Conservation (phyloP, 2,888 invertebrate genomes). For the Auanema sp. region DNA sequence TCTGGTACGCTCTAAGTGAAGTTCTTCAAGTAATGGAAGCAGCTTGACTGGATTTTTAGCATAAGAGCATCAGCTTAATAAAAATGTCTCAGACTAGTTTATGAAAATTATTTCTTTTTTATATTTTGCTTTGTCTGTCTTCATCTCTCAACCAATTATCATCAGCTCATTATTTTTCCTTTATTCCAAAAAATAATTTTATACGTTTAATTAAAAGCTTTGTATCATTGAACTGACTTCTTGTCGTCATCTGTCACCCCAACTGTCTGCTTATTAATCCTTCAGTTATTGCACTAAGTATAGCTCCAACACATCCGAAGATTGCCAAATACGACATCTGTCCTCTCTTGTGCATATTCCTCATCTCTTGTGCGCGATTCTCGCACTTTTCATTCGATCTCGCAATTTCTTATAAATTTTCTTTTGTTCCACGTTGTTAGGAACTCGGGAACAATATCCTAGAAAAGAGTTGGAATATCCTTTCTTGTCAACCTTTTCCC, state of each 20-base stretch:
- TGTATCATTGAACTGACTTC: no score
- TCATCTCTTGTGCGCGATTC: no score
- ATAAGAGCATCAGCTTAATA: not conserved
- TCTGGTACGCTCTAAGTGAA: no score
- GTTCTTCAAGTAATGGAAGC: not conserved
- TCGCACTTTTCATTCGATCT: not conserved
- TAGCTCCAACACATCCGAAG: no score
- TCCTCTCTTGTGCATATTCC: no score
- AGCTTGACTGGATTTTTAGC: not conserved
- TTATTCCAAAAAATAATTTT: not conserved
- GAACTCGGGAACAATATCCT: not conserved
- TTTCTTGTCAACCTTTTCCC: not conserved
- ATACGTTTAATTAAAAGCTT: no score
- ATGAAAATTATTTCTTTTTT: not conserved
- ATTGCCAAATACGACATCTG: no score
- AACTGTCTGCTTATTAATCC: no score
- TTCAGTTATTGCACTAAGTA: no score
- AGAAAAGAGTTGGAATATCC: no score
- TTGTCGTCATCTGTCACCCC: no score
- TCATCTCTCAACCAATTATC: not conserved
- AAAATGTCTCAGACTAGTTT: not conserved
- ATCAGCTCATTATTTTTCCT: not conserved
- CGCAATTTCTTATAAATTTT: not conserved
- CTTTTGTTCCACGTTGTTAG: not conserved
- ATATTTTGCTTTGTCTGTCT: not conserved